Evolutionary conservation across 2,113 vertebrate genomes (phyloP), one percentile per base, ranked within the genome.

Genomic region (Corythornis vintsioides): DNA sequence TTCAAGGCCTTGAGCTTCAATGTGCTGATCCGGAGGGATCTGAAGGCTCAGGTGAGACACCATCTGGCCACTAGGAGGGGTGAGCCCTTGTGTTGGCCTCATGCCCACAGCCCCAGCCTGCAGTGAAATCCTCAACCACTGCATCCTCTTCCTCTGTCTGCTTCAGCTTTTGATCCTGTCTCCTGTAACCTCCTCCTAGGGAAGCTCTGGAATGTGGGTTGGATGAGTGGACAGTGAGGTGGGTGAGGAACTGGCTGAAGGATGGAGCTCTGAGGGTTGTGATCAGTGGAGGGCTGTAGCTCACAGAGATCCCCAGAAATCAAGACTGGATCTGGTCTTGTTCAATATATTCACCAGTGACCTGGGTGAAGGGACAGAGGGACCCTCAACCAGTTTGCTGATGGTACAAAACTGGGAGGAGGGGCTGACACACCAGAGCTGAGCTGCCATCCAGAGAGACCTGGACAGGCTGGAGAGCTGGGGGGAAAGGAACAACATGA

Each of bases 1-100:
- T 99, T 99, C 97, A 88, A 33, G 78, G 75, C 85, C 2, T 96
- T 99, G 50, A 96, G 60, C 81, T 99, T 99, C 33, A 1, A 76
- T 0, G 98, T 99, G 71, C 93, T 97, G 61, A 98, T 98, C 8
- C 97, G 81, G 76, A 79, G 73, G 4, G 97, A 99, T 91, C 97
- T 99, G 59, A 97, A 82, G 42, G 97, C 98, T 67, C 95, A 93
- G 96, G 99, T 99, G 95, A 96, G 89, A 18, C 55, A 3, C 1
- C 2, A 1, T 25, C 43, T 35, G 14, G 40, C 38, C 57, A 7
- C 1, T 11, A 25, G 15, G 35, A 26, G 35, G 35, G 25, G 8
- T 17, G 19, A 8, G 63, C 24, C 28, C 40, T 0, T 22, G 0
- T 0, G 22, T 15, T 14, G 21, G 63, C 40, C 66, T 31, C 25